A percentile compares a stretch with the other conserved stretches of the same genome.
Evolutionary conservation across 2,113 vertebrate species (phyloP).

Genomic region (Xiphorhynchus elegans): DNA sequence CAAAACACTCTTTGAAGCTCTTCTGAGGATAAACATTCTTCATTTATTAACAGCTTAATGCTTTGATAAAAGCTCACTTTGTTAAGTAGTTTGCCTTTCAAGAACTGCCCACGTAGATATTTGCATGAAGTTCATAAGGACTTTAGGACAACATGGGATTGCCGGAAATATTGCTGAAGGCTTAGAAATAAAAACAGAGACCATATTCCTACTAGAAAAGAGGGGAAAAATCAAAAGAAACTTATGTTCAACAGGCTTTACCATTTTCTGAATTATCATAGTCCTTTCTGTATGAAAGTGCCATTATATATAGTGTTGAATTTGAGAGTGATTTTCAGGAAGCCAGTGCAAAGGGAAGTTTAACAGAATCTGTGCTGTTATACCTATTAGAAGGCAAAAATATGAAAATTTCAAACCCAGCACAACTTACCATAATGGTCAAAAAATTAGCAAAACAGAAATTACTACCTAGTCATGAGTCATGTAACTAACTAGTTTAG

Average conservation of each 20-base stretch:
- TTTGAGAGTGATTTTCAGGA: background rate
- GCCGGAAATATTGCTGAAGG: slow-evolving; percentile 19
- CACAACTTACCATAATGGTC: fast-evolving
- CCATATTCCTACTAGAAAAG: background rate
- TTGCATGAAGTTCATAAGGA: slow-evolving; percentile 41
- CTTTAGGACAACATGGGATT: background rate
- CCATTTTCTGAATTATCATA: background rate
- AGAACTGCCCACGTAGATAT: slow-evolving; percentile 17
- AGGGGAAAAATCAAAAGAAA: slow-evolving; percentile 25
- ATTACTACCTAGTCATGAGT: background rate
- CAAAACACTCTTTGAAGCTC: slow-evolving; percentile 70
- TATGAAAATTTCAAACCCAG: background rate
- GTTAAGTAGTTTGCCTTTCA: slow-evolving; percentile 54
- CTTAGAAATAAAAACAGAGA: slow-evolving; percentile 18
- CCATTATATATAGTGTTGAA: background rate
- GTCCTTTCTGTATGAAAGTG: background rate
- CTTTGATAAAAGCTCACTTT: slow-evolving; percentile 72
- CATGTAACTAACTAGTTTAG: background rate
- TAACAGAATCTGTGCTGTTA: fast-evolving
- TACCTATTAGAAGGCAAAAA: background rate
- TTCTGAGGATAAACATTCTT: slow-evolving; percentile 64
- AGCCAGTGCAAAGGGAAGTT: background rate
- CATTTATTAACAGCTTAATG: slow-evolving; percentile 69
- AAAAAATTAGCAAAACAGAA: background rate
- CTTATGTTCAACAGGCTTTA: slow-evolving; percentile 10